Percentiles rank a stretch among this genome's conserved stretches.
Evolutionary conservation across 2,888 invertebrate genomes (phyloP).

Genomic region (Chalcosyrphus nemorum): DNA sequence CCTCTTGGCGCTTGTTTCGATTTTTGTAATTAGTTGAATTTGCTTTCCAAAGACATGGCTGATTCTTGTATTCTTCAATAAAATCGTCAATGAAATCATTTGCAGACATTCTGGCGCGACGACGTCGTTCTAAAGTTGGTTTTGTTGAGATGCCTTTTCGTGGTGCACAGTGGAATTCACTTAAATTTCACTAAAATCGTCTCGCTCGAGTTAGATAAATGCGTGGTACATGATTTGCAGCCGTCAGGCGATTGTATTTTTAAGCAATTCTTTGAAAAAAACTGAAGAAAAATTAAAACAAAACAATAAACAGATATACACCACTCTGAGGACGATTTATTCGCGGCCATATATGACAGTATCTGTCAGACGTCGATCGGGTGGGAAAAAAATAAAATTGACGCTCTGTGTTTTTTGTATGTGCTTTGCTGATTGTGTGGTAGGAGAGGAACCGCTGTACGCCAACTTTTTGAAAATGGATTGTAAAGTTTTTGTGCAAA

Average conservation of each 20-base stretch:
- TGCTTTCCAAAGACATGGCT: constrained; percentile 81
- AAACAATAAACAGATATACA: constrained; percentile 73
- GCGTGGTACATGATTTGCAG: constrained; percentile 52
- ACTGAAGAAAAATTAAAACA: constrained; percentile 67
- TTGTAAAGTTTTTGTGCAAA: constrained; percentile 3
- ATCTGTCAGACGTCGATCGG: constrained; percentile 61
- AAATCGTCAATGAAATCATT: constrained; percentile 81
- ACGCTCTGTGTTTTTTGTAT: too few relatives aligned
- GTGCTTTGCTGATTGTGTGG: too few relatives aligned
- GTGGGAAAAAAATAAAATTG: constrained; percentile 49
- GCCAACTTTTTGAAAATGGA: neutral
- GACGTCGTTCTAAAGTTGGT: constrained; percentile 34
- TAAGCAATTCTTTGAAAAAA: constrained; percentile 29
- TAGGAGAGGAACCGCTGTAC: constrained; percentile 44
- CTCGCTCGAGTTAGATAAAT: constrained; percentile 23
- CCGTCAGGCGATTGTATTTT: constrained; percentile 37
- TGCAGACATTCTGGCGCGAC: constrained; percentile 70
- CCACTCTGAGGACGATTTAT: constrained; percentile 54
- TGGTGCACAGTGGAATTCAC: constrained; percentile 36
- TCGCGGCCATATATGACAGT: constrained; percentile 73
- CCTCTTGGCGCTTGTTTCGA: constrained; percentile 80
- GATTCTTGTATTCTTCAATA: constrained; percentile 80
- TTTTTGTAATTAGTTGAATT: constrained; percentile 80
- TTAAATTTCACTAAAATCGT: constrained; percentile 36
- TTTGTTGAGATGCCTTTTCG: constrained; percentile 31